Evolutionary conservation across 2,888 invertebrate genomes (phyloP), one percentile per base, ranked within the genome.

Genomic region (Pyrrhosoma nymphula): DNA sequence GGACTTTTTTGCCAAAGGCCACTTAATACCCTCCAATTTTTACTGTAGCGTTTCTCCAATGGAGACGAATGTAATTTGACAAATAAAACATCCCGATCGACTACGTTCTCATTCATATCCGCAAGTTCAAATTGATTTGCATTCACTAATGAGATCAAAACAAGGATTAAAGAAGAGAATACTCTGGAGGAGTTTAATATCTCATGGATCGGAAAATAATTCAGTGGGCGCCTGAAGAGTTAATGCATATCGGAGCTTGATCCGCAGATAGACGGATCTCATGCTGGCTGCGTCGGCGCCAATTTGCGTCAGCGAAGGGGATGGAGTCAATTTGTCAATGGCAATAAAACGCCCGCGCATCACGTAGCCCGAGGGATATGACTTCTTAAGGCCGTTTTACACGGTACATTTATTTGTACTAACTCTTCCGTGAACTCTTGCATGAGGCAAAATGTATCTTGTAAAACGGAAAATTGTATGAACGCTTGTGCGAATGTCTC

Each of bases 101-200:
- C 82, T 35, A 10, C 10, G 35, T 82, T 82, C 35, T 35, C 30
- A 35, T 82, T 82, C 35, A 30, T 82, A 82, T 82, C 35, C 82
- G 30, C 35, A 14, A 82, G 14, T 35, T 82, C 14, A 14, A 35
- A 18, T 82, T 18, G 30, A 35, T 82, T 35, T 82, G 35, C 30
- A 35, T 82, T 35, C 82, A 4, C 4, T 82, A 35, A 82, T 82
- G 82, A 82, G 30, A 35, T 82, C 30, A 82, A 82, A 82, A 82
- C 75, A 82, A 82, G 35, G 82, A 82, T 82, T 82, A 82, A 82
- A 82, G 82, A 16, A 82, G 12, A 35, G 16, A 82, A 82, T 82
- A 0, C 82, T 14, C 82, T n/a, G 26, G 35, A 69, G 35, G 82
- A 82, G 16, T 30, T 60, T 35, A 82, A 82, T 82, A 35, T 82